Conservation (phyloP, 2,888 invertebrate species). For the Bruchidius siliquastri region DNA sequence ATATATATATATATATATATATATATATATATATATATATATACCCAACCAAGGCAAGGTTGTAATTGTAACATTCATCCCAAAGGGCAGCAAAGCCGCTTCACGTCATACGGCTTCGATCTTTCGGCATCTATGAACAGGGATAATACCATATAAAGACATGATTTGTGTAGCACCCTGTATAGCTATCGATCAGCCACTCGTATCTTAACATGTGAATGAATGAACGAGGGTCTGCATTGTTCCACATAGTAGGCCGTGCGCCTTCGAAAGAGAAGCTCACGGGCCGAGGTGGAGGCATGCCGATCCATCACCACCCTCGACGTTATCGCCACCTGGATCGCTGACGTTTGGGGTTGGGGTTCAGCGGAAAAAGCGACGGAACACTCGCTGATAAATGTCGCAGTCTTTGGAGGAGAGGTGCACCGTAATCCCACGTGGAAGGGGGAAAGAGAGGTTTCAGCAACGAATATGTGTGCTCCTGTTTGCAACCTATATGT, state of each 20-base stretch:
- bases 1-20: too few relatives aligned
- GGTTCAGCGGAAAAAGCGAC: background rate
- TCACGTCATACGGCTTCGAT: too few relatives aligned
- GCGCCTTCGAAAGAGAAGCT: background rate
- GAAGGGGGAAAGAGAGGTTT: background rate
- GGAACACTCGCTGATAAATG: background rate
- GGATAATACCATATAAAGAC: too few relatives aligned
- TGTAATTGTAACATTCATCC: too few relatives aligned
- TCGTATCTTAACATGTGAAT: background rate
- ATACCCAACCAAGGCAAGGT: too few relatives aligned
- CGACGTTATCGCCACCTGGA: conserved; percentile 4
- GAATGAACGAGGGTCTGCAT: background rate
- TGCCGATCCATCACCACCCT: background rate
- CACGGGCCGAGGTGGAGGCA: background rate
- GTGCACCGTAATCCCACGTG: background rate
- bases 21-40: too few relatives aligned
- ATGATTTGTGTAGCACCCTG: background rate
- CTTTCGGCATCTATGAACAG: too few relatives aligned
- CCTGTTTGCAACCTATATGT: too few relatives aligned
- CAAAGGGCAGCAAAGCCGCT: too few relatives aligned
- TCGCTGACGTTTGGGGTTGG: conserved; percentile 1
- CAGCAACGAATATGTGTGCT: background rate
- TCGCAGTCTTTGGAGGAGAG: background rate
- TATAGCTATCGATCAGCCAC: background rate
- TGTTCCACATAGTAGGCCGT: background rate